phyloP scores from a whole-genome alignment of 2,888 invertebrate genomes.

The Branchellion lobata region DNA sequence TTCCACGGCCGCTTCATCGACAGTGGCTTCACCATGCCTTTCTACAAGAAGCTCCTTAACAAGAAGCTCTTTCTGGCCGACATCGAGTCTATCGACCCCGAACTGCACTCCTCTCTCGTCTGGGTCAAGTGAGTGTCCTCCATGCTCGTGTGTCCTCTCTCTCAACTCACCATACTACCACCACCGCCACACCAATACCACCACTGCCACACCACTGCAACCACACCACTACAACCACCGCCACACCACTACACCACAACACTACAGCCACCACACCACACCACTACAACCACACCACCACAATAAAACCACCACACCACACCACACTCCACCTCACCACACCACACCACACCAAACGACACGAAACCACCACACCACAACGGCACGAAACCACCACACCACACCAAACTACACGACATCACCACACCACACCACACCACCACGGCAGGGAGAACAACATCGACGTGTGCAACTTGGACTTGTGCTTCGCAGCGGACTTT shows the following conservation, averaged over 20 bases:
- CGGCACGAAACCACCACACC: neutral
- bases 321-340: neutral
- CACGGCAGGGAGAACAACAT: slow-evolving; percentile 68
- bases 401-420: neutral
- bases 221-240: no score
- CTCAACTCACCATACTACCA: neutral
- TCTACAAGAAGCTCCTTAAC: slow-evolving; percentile 97
- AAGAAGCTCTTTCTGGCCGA: slow-evolving; percentile 96
- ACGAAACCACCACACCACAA: neutral
- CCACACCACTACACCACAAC: no score
- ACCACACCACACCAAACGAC: neutral
- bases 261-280: neutral
- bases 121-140: slow-evolving; percentile 65
- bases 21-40: slow-evolving; percentile 98
- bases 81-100: slow-evolving; percentile 96
- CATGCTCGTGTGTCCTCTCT: neutral
- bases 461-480: slow-evolving; percentile 88
- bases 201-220: no score
- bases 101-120: slow-evolving; percentile 94
- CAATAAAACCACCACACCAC: no score
- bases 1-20: slow-evolving; percentile 99
- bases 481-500: slow-evolving; percentile 96
- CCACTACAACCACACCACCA: neutral
- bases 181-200: neutral
- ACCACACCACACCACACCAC: neutral